phyloP scores from a whole-genome alignment of 1,140 invertebrate genomes.

The Panonychus citri region DNA sequence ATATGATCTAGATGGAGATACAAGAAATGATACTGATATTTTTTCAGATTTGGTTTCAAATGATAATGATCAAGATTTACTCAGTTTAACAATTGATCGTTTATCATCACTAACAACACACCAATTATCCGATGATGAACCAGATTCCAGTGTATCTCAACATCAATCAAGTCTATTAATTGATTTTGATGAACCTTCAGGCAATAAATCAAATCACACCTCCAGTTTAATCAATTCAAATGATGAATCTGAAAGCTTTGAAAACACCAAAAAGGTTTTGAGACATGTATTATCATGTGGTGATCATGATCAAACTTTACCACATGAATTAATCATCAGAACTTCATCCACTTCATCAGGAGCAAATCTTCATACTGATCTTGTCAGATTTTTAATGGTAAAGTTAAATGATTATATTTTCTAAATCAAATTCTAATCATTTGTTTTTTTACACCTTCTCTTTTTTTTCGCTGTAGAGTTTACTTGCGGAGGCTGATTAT shows the following conservation, averaged over 20 bases:
- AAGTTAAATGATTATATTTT: not conserved
- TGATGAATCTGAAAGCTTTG: not conserved
- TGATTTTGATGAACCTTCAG: too few relatives aligned
- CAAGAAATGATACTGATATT: constrained; percentile 77
- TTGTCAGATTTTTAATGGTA: constrained; percentile 19
- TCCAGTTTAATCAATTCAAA: not conserved
- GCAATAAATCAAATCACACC: too few relatives aligned
- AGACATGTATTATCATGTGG: constrained; percentile 66
- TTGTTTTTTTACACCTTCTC: not conserved
- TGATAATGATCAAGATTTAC: constrained; percentile 51
- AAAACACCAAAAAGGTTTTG: constrained; percentile 74
- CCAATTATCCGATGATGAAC: constrained; percentile 4
- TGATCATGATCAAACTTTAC: constrained; percentile 28
- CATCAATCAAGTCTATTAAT: too few relatives aligned
- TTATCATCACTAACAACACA: constrained; percentile 51
- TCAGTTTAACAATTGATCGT: constrained; percentile 85
- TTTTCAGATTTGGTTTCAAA: constrained; percentile 79
- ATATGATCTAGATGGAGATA: constrained; percentile 36
- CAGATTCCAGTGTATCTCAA: not conserved
- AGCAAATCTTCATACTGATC: constrained; percentile 9
- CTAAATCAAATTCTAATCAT: not conserved
- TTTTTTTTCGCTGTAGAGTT: too few relatives aligned
- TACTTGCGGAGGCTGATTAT: constrained; percentile 67
- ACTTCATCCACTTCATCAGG: constrained; percentile 5
- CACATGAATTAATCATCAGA: constrained; percentile 7